These are phyloP conservation scores for Campaea margaritaria DNA, from an alignment of 2,888 invertebrate species.

Conservation along the genomic window DNA sequence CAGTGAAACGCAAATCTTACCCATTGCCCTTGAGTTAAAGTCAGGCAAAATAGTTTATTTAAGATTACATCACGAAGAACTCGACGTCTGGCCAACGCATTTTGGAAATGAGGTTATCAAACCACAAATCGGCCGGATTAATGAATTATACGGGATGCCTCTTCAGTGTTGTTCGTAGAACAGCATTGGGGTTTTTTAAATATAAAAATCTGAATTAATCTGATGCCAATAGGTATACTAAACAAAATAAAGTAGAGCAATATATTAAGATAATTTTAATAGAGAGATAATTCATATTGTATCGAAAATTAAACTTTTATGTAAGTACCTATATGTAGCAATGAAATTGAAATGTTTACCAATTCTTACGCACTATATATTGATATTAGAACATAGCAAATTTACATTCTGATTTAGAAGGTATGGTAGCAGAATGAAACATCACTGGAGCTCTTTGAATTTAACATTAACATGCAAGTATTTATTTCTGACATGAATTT, in stretches of 20 bases:
- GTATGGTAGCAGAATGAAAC: neutral
- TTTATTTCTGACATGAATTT: neutral
- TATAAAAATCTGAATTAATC: too few species aligned
- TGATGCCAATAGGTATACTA: neutral
- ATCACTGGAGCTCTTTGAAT: neutral
- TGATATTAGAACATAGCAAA: too few species aligned
- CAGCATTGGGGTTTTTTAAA: neutral
- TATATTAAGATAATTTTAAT: too few species aligned
- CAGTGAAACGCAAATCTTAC: slow-evolving; percentile 32
- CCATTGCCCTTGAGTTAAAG: slow-evolving; percentile 40
- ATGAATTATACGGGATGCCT: neutral
- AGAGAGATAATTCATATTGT: too few species aligned
- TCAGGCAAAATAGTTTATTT: slow-evolving; percentile 32
- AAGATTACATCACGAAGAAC: slow-evolving; percentile 29
- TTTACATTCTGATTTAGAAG: too few species aligned
- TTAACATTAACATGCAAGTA: neutral
- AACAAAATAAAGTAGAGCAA: too few species aligned
- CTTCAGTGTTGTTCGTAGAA: slow-evolving; percentile 1
- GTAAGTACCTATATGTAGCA: too few species aligned
- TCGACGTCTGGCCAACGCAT: slow-evolving; percentile 23
- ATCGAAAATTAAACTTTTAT: too few species aligned
- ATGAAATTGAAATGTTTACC: too few species aligned
- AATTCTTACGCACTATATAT: too few species aligned
- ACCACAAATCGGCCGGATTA: slow-evolving; percentile 18
- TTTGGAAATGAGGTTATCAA: slow-evolving; percentile 32